A percentile compares a stretch with the other conserved stretches of the same genome.
These are phyloP conservation scores for Dermochelys coriacea DNA, from an alignment of 2,797 vertebrate species.

Conservation along the genomic window DNA sequence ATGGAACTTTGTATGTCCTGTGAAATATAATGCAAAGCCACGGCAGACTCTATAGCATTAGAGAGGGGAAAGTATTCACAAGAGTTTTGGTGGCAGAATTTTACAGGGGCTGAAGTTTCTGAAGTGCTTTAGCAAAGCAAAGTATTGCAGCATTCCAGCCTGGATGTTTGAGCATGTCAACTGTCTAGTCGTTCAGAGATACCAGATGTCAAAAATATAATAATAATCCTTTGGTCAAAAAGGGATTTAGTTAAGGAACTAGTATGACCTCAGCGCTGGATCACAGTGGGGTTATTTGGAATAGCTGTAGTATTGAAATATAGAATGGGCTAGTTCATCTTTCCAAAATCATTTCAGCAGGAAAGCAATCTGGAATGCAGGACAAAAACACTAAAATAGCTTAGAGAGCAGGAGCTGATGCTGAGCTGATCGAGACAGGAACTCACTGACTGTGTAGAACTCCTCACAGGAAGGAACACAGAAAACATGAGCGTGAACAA, in stretches of 20 bases:
- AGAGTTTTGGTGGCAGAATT: not conserved
- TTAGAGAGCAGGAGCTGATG: not conserved
- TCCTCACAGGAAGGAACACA: not conserved
- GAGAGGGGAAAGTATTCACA: not conserved
- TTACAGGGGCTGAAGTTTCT: not conserved
- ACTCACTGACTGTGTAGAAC: not conserved
- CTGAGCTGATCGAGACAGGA: not conserved
- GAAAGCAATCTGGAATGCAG: not conserved
- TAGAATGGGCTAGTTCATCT: not conserved
- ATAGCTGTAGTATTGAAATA: not conserved
- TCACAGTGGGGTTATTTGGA: slow-evolving; percentile 18
- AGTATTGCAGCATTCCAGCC: not conserved
- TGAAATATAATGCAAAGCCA: not conserved
- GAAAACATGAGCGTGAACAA: too few relatives aligned
- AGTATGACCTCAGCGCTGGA: not conserved
- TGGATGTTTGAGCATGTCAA: slow-evolving; percentile 1
- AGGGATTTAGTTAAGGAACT: not conserved
- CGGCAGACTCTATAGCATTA: not conserved
- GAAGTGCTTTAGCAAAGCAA: not conserved
- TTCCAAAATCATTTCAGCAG: slow-evolving; percentile 15
- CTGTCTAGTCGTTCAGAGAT: not conserved
- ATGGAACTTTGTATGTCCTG: not conserved
- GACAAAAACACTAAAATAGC: not conserved
- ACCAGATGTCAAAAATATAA: not conserved
- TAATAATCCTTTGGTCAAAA: not conserved